Evolutionary conservation across 2,113 vertebrate species (phyloP).

Genomic region (Riparia riparia): DNA sequence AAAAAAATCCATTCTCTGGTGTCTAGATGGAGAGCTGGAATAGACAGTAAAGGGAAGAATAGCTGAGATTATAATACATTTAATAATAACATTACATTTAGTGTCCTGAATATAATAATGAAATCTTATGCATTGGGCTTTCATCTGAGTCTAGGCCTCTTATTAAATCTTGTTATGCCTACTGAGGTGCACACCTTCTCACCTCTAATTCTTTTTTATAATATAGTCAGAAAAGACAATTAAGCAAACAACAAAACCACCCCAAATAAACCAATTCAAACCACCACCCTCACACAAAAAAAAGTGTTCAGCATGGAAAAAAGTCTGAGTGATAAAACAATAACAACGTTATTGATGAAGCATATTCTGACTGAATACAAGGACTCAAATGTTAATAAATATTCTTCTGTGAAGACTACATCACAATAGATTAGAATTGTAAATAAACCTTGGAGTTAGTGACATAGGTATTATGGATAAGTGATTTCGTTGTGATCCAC

Average conservation of each 20-base stretch:
- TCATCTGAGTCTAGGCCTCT: background rate
- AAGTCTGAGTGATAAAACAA: background rate
- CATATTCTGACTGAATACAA: background rate
- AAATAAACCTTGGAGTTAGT: background rate
- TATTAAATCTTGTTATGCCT: background rate
- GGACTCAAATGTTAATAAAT: background rate
- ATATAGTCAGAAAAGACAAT: background rate
- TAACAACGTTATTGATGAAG: background rate
- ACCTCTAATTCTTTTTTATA: background rate
- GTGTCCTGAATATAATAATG: background rate
- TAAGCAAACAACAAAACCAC: background rate
- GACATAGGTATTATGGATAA: background rate
- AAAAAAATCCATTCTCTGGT: background rate
- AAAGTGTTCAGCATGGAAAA: background rate
- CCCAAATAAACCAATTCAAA: background rate
- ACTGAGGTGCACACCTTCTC: background rate
- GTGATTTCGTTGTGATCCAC: background rate
- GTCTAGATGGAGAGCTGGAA: background rate
- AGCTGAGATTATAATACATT: background rate
- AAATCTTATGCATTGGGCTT: background rate
- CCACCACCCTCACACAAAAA: too few species aligned
- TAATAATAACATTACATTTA: background rate
- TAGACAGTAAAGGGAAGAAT: background rate
- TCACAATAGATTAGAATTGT: rapidly evolving
- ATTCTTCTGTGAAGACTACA: background rate